Percentiles rank a stretch among this genome's conserved stretches.
Conservation (phyloP, 2,113 vertebrate genomes). For the Erythrocercus mccallii region DNA sequence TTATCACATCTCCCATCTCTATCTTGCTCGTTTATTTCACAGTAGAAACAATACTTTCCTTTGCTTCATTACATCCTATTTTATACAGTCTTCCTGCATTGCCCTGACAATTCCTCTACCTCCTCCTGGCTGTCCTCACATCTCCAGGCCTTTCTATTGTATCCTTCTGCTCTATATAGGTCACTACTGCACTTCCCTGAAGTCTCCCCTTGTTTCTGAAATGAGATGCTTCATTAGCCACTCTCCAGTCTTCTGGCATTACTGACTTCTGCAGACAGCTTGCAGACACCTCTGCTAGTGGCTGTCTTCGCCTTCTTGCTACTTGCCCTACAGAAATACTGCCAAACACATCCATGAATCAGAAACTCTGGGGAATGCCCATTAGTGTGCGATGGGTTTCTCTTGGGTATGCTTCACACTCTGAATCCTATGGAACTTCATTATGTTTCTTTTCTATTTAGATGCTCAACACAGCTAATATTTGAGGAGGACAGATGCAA, state of each 20-base stretch:
- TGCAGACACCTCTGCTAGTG: constrained; percentile 33
- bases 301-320: background rate
- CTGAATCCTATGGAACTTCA: background rate
- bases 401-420: background rate
- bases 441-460: constrained; percentile 5
- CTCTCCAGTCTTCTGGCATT: constrained; percentile 32
- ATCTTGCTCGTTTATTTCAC: background rate
- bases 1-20: background rate
- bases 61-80: background rate
- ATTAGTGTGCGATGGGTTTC: background rate
- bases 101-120: background rate
- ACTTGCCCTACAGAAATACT: constrained; percentile 35
- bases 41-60: background rate
- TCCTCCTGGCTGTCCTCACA: background rate
- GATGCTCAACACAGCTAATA: background rate
- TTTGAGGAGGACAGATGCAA: background rate
- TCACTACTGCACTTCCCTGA: constrained; percentile 27
- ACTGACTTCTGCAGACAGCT: constrained; percentile 19
- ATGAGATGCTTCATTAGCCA: constrained; percentile 56
- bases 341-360: background rate
- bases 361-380: constrained; percentile 41
- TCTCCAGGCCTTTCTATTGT: constrained; percentile 1
- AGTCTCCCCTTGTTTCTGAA: constrained; percentile 42
- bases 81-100: background rate
- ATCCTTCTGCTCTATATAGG: constrained; percentile 38